Conservation (phyloP, 2,888 invertebrate species). For the Agonopterix arenella region DNA sequence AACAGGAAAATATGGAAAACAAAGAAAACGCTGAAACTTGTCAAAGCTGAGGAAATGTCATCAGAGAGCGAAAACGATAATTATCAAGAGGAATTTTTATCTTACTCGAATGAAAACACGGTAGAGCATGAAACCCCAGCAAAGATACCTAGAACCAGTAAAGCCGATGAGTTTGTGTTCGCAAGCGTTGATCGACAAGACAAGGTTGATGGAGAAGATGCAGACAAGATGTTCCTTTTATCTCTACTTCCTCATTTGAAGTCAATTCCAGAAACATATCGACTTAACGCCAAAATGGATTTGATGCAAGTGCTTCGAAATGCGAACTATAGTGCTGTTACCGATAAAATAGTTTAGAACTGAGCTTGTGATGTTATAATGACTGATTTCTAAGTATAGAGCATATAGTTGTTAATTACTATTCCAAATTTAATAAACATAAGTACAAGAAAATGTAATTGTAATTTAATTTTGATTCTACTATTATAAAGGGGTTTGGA, state of each 20-base stretch:
- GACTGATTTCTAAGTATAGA: background rate
- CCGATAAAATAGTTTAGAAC: constrained; percentile 23
- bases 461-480: background rate
- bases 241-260: constrained; percentile 62
- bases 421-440: background rate
- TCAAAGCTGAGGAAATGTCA: constrained; percentile 33
- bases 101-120: constrained; percentile 23
- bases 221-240: constrained; percentile 58
- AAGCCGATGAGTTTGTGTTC: constrained; percentile 50
- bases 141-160: constrained; percentile 23
- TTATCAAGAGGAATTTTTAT: constrained; percentile 15
- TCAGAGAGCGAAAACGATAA: constrained; percentile 35
- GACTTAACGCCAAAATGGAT: constrained; percentile 61
- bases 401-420: background rate
- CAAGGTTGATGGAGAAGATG: constrained; percentile 38
- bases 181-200: constrained; percentile 50
- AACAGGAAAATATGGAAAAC: constrained; percentile 33
- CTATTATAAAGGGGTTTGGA: no score
- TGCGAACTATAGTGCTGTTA: constrained; percentile 38
- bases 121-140: constrained; percentile 13
- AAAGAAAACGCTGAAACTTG: constrained; percentile 39
- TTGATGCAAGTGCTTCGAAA: constrained; percentile 61
- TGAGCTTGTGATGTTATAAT: background rate
- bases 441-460: background rate
- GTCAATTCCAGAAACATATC: constrained; percentile 51